Conservation (phyloP, 2,113 vertebrate genomes). For the Lepisosteus osseus region DNA sequence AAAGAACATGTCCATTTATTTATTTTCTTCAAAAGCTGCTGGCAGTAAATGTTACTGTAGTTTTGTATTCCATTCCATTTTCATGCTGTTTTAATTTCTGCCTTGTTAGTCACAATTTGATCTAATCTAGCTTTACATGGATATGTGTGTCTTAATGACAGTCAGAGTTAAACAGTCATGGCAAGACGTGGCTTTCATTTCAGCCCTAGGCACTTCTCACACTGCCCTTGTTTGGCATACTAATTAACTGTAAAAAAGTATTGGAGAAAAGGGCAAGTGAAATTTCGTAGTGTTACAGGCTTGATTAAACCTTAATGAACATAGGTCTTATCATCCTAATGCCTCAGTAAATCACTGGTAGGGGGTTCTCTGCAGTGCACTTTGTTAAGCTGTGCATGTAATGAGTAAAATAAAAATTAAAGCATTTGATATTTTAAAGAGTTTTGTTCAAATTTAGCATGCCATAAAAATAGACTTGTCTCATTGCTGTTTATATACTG, state of each 20-base stretch:
- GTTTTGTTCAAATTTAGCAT: too few species aligned
- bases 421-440: too few species aligned
- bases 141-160: constrained; percentile 16
- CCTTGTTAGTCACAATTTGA: background rate
- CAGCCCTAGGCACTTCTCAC: constrained; percentile 6
- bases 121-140: constrained; percentile 1
- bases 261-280: background rate
- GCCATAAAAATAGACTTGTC: too few species aligned
- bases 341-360: too few species aligned
- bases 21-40: constrained; percentile 34
- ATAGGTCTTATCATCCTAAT: too few species aligned
- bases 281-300: background rate
- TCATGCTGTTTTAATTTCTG: constrained; percentile 30
- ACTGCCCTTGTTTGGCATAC: background rate
- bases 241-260: constrained; percentile 8
- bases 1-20: constrained; percentile 30
- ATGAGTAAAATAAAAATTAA: too few species aligned
- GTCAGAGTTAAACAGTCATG: constrained; percentile 9
- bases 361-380: too few species aligned
- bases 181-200: constrained; percentile 10
- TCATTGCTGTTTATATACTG: too few species aligned
- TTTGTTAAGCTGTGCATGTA: too few species aligned
- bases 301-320: too few species aligned
- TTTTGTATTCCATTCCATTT: constrained; percentile 25
- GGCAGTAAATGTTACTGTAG: constrained; percentile 25